Evolutionary conservation across 2,113 vertebrate genomes (phyloP).

Genomic region (Malurus cyaneus): DNA sequence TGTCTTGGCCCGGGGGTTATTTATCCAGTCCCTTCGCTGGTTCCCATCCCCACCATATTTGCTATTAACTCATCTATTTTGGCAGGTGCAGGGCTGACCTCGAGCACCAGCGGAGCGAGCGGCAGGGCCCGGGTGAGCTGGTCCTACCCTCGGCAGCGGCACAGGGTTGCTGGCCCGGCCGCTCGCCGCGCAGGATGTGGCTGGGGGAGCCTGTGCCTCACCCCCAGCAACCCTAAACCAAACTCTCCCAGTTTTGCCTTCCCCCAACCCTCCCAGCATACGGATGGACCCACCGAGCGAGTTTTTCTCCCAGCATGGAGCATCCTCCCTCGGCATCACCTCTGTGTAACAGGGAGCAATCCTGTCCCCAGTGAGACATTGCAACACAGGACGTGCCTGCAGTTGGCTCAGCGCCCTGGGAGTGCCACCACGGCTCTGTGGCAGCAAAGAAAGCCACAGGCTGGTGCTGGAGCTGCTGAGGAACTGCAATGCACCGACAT

Average conservation of each 20-base stretch:
- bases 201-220: background rate
- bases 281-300: background rate
- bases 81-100: slow-evolving; percentile 63
- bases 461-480: background rate
- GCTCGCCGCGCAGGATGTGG: fast-evolving
- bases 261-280: background rate
- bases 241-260: background rate
- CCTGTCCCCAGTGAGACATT: fast-evolving
- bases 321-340: background rate
- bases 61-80: slow-evolving; percentile 67
- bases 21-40: slow-evolving; percentile 30
- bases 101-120: background rate
- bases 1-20: slow-evolving; percentile 59
- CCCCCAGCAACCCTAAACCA: background rate
- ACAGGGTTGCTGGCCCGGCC: background rate
- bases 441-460: background rate
- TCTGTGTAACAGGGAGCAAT: fast-evolving
- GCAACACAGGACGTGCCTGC: fast-evolving
- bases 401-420: background rate
- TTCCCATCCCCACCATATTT: slow-evolving; percentile 32
- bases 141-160: background rate
- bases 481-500: fast-evolving
- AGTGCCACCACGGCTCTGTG: fast-evolving
- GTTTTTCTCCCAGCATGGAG: background rate
- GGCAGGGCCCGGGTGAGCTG: background rate